Evolutionary conservation across 2,113 vertebrate genomes (phyloP).

Genomic region (Paradoxurus hermaphroditus): DNA sequence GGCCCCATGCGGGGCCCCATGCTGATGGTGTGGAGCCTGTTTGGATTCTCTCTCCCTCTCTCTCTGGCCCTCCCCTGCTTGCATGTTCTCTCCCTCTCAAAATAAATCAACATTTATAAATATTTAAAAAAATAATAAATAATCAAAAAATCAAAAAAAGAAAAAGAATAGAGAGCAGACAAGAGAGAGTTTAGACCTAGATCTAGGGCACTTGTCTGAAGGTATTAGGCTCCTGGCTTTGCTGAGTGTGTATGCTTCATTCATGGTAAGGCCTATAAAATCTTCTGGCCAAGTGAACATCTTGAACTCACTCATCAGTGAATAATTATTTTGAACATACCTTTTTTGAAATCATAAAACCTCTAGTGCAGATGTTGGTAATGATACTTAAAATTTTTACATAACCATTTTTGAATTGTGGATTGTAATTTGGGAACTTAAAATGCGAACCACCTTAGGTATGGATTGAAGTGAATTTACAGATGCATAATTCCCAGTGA

Average conservation of each 20-base stretch:
- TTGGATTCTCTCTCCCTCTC: too few relatives aligned
- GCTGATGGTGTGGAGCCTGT: too few relatives aligned
- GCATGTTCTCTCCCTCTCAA: too few relatives aligned
- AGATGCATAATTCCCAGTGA: background rate
- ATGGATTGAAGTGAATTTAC: background rate
- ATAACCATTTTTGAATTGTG: background rate
- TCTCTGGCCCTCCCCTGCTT: too few relatives aligned
- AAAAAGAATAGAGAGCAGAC: background rate
- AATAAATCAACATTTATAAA: too few relatives aligned
- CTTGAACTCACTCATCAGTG: background rate
- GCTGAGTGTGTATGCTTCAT: background rate
- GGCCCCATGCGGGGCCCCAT: too few relatives aligned
- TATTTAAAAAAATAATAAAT: too few relatives aligned
- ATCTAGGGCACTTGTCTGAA: background rate
- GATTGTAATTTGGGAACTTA: background rate
- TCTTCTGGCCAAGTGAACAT: background rate
- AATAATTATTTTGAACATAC: background rate
- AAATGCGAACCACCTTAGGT: background rate
- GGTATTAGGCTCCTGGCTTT: background rate
- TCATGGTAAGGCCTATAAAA: background rate
- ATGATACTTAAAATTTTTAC: conserved; percentile 1
- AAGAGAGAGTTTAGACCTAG: background rate
- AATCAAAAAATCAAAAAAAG: too few relatives aligned
- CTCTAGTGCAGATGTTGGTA: background rate
- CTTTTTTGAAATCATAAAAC: background rate